A percentile compares a stretch with the other conserved stretches of the same genome.
Conservation (phyloP, 2,797 vertebrate genomes). For the Rallus crepitans region DNA sequence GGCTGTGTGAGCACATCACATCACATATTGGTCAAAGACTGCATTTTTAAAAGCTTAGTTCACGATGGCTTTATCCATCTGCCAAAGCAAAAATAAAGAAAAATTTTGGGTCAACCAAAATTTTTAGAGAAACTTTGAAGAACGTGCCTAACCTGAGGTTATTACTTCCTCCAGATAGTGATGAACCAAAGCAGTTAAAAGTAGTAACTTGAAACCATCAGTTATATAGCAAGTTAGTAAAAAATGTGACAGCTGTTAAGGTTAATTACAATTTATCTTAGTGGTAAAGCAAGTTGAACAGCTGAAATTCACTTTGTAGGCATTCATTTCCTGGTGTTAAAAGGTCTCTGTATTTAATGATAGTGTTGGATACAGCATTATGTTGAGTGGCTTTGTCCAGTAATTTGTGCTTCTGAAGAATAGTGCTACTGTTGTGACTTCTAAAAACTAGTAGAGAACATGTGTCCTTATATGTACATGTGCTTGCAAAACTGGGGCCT, state of each 20-base stretch:
- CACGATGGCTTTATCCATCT: not conserved
- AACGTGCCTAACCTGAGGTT: not conserved
- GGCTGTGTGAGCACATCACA: not conserved
- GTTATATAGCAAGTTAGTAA: not conserved
- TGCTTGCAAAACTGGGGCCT: not conserved
- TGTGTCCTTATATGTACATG: not conserved
- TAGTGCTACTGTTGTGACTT: not conserved
- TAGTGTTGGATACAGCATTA: rapidly evolving
- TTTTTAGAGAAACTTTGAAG: not conserved
- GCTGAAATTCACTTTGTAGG: not conserved
- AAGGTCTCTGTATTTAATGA: not conserved
- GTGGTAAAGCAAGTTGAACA: not conserved
- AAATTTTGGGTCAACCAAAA: not conserved
- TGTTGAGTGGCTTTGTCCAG: not conserved
- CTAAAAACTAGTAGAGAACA: not conserved
- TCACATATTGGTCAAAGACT: not conserved
- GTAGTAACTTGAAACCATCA: not conserved
- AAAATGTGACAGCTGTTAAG: not conserved
- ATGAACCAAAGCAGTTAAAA: not conserved
- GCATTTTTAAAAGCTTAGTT: not conserved
- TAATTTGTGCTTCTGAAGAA: not conserved
- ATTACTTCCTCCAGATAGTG: not conserved
- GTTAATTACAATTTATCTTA: not conserved
- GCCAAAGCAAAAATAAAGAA: not conserved
- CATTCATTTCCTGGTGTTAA: constrained; percentile 2